Conservation (phyloP, 1,140 invertebrate genomes). For the Drosophila bifasciata region DNA sequence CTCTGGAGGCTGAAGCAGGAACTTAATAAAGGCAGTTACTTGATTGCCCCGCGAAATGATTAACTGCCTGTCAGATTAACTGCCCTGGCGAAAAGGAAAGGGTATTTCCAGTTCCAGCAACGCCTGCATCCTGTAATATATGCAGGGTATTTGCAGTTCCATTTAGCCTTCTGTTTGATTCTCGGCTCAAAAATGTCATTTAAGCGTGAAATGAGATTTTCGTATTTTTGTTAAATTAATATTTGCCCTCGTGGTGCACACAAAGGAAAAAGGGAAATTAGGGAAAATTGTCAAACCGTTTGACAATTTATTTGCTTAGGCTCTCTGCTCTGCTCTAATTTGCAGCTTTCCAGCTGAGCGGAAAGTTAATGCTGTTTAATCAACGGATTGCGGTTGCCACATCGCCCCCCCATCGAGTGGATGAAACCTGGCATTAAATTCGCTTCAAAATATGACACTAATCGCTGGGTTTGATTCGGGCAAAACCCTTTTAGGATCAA, state of each 20-base stretch:
- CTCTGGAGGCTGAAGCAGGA: slow-evolving; percentile 5
- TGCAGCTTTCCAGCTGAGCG: slow-evolving; percentile 9
- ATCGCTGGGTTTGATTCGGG: too few species aligned
- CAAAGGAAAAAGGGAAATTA: slow-evolving; percentile 2
- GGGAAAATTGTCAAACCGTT: slow-evolving; percentile 10
- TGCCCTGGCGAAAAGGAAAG: too few species aligned
- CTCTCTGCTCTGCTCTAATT: background rate
- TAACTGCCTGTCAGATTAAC: background rate
- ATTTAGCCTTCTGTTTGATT: slow-evolving; percentile 50
- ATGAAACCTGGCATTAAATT: too few species aligned
- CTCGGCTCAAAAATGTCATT: slow-evolving; percentile 44
- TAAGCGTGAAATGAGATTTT: slow-evolving; percentile 77
- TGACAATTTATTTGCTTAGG: slow-evolving; percentile 60
- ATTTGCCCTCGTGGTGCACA: slow-evolving; percentile 35
- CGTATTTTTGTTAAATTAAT: slow-evolving; percentile 53
- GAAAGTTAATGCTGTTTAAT: slow-evolving; percentile 21
- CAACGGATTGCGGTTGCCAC: background rate
- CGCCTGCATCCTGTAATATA: too few species aligned
- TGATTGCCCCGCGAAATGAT: slow-evolving; percentile 27
- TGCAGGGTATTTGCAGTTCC: background rate
- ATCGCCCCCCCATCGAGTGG: too few species aligned
- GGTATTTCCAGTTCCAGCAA: too few species aligned
- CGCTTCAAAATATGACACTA: too few species aligned
- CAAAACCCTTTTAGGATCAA: too few species aligned
- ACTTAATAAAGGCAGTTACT: slow-evolving; percentile 27